A percentile compares a stretch with the other conserved stretches of the same genome.
Conservation (phyloP, 2,113 vertebrate genomes). For the Mustela lutreola region DNA sequence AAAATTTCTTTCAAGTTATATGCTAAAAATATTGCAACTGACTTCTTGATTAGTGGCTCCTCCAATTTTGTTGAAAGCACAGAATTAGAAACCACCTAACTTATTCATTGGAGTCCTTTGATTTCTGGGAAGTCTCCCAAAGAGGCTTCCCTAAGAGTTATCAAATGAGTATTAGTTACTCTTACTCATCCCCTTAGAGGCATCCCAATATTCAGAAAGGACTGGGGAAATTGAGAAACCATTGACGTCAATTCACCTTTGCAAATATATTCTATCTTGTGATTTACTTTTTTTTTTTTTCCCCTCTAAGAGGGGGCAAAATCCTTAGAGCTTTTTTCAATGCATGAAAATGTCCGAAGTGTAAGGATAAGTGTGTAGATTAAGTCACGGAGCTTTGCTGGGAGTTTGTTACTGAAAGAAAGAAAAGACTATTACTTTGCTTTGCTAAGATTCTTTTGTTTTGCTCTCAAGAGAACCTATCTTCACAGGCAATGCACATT, state of each 20-base stretch:
- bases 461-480: not conserved
- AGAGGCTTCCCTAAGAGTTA: not conserved
- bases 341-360: not conserved
- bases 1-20: constrained; percentile 44
- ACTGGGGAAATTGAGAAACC: not conserved
- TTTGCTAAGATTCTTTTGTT: not conserved
- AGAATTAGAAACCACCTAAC: constrained; percentile 45
- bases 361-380: not conserved
- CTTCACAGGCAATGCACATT: not conserved
- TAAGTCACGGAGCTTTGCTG: not conserved
- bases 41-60: not conserved
- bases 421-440: not conserved
- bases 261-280: not conserved
- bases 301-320: rapidly evolving
- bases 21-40: constrained; percentile 51
- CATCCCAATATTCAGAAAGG: not conserved
- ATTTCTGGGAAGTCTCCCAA: constrained; percentile 14
- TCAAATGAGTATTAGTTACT: not conserved
- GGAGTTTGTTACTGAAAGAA: constrained; percentile 16
- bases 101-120: not conserved
- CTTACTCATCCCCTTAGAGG: not conserved
- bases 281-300: not conserved
- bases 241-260: constrained; percentile 1
- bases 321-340: not conserved
- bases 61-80: constrained; percentile 51